Evolutionary conservation across 2,797 vertebrate species (phyloP).

Genomic region (Vespertilio murinus): DNA sequence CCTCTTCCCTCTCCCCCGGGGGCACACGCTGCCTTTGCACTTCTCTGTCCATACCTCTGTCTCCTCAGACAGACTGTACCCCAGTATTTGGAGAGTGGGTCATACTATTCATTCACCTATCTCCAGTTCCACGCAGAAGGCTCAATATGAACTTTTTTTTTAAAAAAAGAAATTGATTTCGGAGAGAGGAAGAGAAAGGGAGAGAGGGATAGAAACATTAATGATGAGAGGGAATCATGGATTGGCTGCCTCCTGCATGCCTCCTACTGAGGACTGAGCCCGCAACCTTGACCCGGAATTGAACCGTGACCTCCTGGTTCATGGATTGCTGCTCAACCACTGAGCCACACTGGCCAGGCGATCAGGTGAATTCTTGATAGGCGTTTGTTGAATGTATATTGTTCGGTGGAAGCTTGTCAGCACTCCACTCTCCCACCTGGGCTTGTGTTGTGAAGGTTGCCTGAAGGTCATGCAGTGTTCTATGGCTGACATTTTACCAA

Average conservation of each 20-base stretch:
- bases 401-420: neutral
- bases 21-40: rapidly evolving
- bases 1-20: rapidly evolving
- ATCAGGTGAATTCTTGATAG: neutral
- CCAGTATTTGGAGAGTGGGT: neutral
- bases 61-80: neutral
- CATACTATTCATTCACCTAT: neutral
- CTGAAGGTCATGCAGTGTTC: neutral
- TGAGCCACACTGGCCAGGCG: neutral
- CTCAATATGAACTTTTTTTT: neutral
- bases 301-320: too few species aligned
- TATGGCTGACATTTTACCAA: neutral
- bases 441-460: neutral
- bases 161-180: too few species aligned
- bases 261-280: too few species aligned
- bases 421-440: neutral
- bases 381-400: neutral
- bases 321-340: neutral
- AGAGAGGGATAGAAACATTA: too few species aligned
- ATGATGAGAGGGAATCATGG: too few species aligned
- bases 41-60: rapidly evolving
- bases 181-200: too few species aligned
- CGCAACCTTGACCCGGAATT: too few species aligned
- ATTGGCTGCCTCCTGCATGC: too few species aligned
- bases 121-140: neutral